Evolutionary conservation across 2,113 vertebrate genomes (phyloP).

Genomic region (Opisthocomus hoazin): DNA sequence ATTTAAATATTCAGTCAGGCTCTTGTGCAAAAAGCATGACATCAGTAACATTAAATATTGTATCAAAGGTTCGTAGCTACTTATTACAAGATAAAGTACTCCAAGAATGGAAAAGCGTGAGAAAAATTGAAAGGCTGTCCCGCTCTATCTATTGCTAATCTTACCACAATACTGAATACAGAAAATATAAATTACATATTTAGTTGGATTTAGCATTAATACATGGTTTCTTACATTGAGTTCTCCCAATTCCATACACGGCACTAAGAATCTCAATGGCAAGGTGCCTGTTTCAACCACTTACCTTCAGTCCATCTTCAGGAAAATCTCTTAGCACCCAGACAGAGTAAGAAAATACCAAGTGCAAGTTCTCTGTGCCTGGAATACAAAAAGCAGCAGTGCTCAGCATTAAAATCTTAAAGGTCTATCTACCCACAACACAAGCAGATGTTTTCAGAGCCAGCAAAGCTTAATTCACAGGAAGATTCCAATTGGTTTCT

Average conservation of each 20-base stretch:
- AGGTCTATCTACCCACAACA: neutral
- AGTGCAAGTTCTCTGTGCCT: conserved; percentile 91
- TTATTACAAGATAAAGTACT: neutral
- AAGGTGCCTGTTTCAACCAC: neutral
- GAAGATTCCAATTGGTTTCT: fast-evolving
- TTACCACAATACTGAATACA: neutral
- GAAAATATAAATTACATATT: neutral
- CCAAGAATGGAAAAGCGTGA: neutral
- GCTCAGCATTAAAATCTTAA: neutral
- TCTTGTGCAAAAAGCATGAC: neutral
- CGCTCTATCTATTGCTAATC: neutral
- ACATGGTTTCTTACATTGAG: neutral
- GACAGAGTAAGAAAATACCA: conserved; percentile 93
- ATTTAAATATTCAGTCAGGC: neutral
- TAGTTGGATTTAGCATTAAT: neutral
- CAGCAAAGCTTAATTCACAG: neutral
- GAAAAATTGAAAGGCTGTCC: neutral
- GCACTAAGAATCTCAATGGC: neutral
- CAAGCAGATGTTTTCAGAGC: neutral
- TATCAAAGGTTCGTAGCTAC: neutral
- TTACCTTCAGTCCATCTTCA: conserved; percentile 94
- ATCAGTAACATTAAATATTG: neutral
- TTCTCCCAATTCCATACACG: neutral
- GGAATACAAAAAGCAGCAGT: neutral
- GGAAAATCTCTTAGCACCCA: conserved; percentile 95